Conservation (phyloP, 23 tunicate species). For the Ascidia mentula region DNA sequence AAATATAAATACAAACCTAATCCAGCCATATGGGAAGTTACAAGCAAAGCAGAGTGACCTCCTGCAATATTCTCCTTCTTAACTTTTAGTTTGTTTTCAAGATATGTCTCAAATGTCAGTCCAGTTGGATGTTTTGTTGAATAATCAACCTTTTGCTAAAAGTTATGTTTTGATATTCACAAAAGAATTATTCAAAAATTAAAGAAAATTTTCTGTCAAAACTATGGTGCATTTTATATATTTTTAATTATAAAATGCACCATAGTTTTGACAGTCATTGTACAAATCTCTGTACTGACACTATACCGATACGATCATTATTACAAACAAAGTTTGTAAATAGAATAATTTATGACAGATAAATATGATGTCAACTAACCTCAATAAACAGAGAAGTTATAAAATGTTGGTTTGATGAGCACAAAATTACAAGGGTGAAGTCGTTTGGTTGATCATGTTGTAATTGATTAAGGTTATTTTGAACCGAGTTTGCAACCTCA, state of each 20-base stretch:
- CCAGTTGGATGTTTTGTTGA: neutral
- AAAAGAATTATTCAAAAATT: too few species aligned
- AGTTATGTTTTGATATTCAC: too few species aligned
- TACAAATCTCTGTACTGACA: too few species aligned
- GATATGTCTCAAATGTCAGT: conserved; percentile 28
- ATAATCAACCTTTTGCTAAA: conserved; percentile 58
- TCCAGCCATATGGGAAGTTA: conserved; percentile 53
- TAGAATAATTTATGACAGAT: too few species aligned
- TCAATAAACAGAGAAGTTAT: conserved; percentile 53
- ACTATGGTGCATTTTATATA: too few species aligned
- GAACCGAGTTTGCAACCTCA: conserved; percentile 41
- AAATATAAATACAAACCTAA: too few species aligned
- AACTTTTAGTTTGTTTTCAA: neutral
- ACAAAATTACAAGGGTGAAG: conserved; percentile 55
- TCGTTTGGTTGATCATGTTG: conserved; percentile 2
- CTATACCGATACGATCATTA: too few species aligned
- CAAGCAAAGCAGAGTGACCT: conserved; percentile 23
- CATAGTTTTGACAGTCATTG: too few species aligned
- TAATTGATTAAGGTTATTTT: conserved; percentile 24
- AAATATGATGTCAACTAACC: too few species aligned
- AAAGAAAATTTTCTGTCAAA: too few species aligned
- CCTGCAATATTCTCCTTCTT: neutral
- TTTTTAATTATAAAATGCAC: too few species aligned
- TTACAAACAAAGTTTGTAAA: too few species aligned
- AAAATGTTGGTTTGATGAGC: conserved; percentile 39